A percentile compares a stretch with the other conserved stretches of the same genome.
These are phyloP conservation scores for Plestiodon gilberti DNA, from an alignment of 2,113 vertebrate species.

Conservation along the genomic window DNA sequence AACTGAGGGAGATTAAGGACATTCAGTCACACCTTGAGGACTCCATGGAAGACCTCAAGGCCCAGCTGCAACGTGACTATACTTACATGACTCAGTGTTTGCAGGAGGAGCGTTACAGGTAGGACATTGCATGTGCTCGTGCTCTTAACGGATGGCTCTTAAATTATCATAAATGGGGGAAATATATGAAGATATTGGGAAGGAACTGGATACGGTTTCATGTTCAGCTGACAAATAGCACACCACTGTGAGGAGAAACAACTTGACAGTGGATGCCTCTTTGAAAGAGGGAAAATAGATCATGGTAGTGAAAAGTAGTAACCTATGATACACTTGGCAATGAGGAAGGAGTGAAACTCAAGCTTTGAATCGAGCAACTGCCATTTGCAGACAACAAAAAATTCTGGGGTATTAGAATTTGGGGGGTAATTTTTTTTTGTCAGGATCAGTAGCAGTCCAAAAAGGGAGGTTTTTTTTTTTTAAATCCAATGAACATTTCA, in stretches of 20 bases:
- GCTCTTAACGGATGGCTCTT: neutral
- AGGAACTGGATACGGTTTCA: neutral
- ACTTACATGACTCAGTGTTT: slow-evolving; percentile 97
- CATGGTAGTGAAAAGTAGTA: neutral
- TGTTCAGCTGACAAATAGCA: neutral
- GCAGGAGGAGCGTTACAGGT: slow-evolving; percentile 96
- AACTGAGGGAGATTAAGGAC: slow-evolving; percentile 93
- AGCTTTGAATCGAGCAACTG: neutral
- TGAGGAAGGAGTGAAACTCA: neutral
- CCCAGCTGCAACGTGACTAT: slow-evolving; percentile 94
- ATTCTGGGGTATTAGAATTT: neutral
- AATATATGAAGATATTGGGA: neutral
- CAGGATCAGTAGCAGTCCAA: too few relatives aligned
- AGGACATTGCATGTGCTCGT: slow-evolving; percentile 4
- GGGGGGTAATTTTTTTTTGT: too few relatives aligned
- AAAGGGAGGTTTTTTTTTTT: too few relatives aligned
- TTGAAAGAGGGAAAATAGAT: neutral
- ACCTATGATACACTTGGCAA: neutral
- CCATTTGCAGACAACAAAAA: neutral
- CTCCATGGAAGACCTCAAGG: slow-evolving; percentile 95
- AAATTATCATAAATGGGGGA: too few relatives aligned
- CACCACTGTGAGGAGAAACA: too few relatives aligned
- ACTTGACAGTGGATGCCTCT: neutral
- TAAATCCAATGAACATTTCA: too few relatives aligned
- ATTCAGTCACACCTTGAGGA: slow-evolving; percentile 94